Evolutionary conservation across 2,113 vertebrate species (phyloP).

Genomic region (Hemicordylus capensis): DNA sequence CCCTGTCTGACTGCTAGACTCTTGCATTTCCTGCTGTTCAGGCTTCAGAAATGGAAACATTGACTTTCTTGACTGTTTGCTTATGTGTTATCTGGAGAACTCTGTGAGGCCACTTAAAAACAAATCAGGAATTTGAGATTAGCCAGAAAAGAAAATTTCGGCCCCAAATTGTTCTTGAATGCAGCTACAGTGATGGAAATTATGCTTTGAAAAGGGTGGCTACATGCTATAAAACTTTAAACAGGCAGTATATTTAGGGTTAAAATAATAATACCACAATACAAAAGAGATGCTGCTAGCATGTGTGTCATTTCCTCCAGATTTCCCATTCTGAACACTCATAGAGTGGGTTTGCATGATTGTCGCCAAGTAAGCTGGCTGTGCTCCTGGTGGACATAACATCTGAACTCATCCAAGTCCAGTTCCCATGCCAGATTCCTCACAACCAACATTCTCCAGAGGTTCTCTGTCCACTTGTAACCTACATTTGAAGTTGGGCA

Average conservation of each 20-base stretch:
- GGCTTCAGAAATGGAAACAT: conserved; percentile 62
- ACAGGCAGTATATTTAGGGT: conserved; percentile 26
- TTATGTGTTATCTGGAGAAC: conserved; percentile 65
- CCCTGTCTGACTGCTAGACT: conserved; percentile 55
- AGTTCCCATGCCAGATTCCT: no score
- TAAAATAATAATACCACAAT: conserved; percentile 20
- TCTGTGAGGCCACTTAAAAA: conserved; percentile 55
- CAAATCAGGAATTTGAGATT: conserved; percentile 52
- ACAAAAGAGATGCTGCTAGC: not conserved
- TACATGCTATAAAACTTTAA: not conserved
- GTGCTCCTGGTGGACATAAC: no score
- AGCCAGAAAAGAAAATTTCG: conserved; percentile 52
- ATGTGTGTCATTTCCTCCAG: not conserved
- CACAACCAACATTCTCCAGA: no score
- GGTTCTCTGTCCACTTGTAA: no score
- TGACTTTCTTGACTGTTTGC: conserved; percentile 58
- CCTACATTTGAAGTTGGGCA: no score
- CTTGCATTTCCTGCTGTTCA: conserved; percentile 64
- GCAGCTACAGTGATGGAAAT: conserved; percentile 21
- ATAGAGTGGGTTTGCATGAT: no score
- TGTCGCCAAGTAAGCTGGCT: no score
- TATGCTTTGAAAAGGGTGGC: not conserved
- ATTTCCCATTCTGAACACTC: not conserved
- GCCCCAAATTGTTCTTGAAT: not conserved
- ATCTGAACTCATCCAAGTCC: no score